phyloP scores from a whole-genome alignment of 2,113 vertebrate genomes.

The Elephas maximus region DNA sequence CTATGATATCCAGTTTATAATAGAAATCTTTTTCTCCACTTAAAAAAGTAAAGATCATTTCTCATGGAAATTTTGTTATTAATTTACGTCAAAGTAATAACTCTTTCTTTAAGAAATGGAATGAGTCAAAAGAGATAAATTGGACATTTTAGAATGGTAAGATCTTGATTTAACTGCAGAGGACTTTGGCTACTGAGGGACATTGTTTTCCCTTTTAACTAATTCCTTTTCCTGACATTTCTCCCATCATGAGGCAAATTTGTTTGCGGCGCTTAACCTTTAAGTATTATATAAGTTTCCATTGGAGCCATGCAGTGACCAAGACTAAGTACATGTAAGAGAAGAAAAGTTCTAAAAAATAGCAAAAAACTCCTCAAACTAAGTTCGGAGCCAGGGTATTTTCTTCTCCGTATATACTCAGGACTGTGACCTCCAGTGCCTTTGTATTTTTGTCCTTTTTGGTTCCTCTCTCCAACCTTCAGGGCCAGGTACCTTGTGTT shows the following conservation, averaged over 20 bases:
- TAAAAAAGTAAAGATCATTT: slow-evolving; percentile 57
- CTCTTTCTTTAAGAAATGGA: slow-evolving; percentile 34
- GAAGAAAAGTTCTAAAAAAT: not conserved
- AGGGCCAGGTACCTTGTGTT: not conserved
- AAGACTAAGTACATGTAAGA: slow-evolving; percentile 63
- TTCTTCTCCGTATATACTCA: not conserved
- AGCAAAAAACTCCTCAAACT: not conserved
- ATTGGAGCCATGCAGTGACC: slow-evolving; percentile 65
- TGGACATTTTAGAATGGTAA: slow-evolving; percentile 79
- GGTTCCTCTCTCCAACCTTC: not conserved
- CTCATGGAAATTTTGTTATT: slow-evolving; percentile 29
- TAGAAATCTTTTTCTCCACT: slow-evolving; percentile 43
- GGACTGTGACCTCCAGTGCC: not conserved
- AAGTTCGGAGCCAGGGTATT: not conserved
- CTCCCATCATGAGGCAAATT: slow-evolving; percentile 82
- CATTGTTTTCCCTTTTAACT: slow-evolving; percentile 76
- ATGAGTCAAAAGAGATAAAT: slow-evolving; percentile 54
- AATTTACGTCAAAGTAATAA: slow-evolving; percentile 58
- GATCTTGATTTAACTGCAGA: slow-evolving; percentile 75
- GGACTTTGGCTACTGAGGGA: slow-evolving; percentile 69
- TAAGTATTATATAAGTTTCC: slow-evolving; percentile 79
- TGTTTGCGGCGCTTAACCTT: slow-evolving; percentile 84
- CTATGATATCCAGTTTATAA: slow-evolving; percentile 1
- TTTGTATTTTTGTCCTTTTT: not conserved
- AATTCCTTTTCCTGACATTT: slow-evolving; percentile 84